Conservation (phyloP, 2,113 vertebrate species). For the Prunella fulvescens region DNA sequence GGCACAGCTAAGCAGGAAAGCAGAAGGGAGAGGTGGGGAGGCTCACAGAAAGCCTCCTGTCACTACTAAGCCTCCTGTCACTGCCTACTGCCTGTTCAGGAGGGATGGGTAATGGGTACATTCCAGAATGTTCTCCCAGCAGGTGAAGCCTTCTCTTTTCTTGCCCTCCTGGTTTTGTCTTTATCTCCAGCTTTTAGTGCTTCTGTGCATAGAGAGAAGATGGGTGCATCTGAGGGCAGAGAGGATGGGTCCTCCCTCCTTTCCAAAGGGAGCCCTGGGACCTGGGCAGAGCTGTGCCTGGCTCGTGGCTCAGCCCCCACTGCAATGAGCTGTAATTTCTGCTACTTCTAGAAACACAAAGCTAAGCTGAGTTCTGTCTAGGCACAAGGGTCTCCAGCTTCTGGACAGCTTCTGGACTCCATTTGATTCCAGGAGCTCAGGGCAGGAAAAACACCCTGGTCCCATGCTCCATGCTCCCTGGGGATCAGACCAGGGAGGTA, state of each 20-base stretch:
- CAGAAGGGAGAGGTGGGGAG: not conserved
- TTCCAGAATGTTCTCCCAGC: not conserved
- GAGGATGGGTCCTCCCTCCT: not conserved
- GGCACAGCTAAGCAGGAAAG: not conserved
- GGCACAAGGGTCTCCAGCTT: not conserved
- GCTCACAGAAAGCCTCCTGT: not conserved
- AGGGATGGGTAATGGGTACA: not conserved
- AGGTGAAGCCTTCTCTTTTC: not conserved
- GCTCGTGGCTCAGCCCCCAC: not conserved
- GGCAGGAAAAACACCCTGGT: not conserved
- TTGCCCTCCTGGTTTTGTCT: not conserved
- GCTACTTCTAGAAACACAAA: not conserved
- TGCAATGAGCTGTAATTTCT: not conserved
- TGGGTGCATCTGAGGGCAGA: not conserved
- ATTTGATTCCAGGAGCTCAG: not conserved
- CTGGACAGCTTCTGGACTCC: not conserved
- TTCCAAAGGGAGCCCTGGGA: not conserved
- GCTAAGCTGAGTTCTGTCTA: rapidly evolving
- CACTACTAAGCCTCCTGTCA: not conserved
- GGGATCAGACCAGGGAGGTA: not conserved
- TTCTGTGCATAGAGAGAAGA: not conserved
- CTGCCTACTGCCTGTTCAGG: not conserved
- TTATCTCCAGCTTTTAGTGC: not conserved
- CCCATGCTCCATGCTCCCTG: not conserved
- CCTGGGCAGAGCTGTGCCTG: not conserved